Evolutionary conservation across 2,888 invertebrate species (phyloP).

Genomic region (Hirtodrosophila duncani): DNA sequence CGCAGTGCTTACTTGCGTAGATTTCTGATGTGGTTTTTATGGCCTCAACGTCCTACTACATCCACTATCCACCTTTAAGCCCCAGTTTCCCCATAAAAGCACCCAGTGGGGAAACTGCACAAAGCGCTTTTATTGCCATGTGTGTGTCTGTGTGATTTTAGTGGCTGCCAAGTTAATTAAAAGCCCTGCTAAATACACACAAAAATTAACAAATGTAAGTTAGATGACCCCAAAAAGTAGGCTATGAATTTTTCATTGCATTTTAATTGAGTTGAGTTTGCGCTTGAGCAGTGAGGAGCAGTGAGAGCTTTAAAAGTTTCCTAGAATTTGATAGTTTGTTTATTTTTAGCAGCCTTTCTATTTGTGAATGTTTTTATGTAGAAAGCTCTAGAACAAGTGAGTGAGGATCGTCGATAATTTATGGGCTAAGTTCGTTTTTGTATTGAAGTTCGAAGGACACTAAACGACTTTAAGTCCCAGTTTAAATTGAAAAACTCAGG

Average conservation of each 20-base stretch:
- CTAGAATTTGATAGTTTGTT: no score
- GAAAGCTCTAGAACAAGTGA: no score
- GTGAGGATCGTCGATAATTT: no score
- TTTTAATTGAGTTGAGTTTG: slow-evolving; percentile 9
- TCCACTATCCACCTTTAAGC: neutral
- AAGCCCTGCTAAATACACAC: slow-evolving; percentile 12
- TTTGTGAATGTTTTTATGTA: no score
- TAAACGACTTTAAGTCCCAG: no score
- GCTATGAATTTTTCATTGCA: slow-evolving; percentile 34
- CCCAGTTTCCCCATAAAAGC: neutral
- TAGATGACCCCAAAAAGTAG: slow-evolving; percentile 14
- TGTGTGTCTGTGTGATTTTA: slow-evolving; percentile 15
- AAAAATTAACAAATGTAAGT: slow-evolving; percentile 8
- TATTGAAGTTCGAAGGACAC: no score
- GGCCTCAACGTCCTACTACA: slow-evolving; percentile 3
- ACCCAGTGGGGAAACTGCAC: slow-evolving; percentile 22
- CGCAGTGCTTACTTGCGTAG: slow-evolving; percentile 5
- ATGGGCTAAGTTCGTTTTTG: no score
- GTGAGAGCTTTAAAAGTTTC: neutral
- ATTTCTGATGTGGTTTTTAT: slow-evolving; percentile 23
- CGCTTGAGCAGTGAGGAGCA: neutral
- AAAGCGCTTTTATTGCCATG: slow-evolving; percentile 9
- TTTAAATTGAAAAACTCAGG: no score
- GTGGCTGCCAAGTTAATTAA: slow-evolving; percentile 33
- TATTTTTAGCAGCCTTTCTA: no score